These are phyloP conservation scores for Lasioglossum calceatum DNA, from an alignment of 2,888 invertebrate species.

Conservation along the genomic window DNA sequence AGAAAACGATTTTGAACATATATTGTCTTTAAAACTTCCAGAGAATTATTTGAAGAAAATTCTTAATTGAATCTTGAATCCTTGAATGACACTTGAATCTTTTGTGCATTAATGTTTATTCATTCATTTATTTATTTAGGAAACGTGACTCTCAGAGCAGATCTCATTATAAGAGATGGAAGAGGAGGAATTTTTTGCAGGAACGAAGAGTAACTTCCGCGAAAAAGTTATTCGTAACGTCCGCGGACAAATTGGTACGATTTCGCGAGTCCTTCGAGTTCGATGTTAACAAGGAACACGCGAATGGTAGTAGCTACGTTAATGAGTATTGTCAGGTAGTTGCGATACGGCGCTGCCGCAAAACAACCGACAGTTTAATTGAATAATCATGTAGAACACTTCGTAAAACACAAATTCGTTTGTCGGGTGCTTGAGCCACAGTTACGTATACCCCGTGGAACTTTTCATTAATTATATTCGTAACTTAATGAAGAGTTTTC, in stretches of 20 bases:
- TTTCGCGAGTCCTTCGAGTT: neutral
- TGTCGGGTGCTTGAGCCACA: neutral
- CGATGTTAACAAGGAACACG: neutral
- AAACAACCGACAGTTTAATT: neutral
- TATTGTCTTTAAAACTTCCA: neutral
- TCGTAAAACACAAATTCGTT: neutral
- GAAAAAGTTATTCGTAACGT: neutral
- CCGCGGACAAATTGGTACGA: neutral
- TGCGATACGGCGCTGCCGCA: neutral
- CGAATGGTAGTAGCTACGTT: neutral
- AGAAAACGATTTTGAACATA: no score
- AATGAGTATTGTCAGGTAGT: constrained; percentile 1
- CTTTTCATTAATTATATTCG: constrained; percentile 5
- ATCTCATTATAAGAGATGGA: neutral
- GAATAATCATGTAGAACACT: constrained; percentile 9
- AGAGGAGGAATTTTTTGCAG: neutral
- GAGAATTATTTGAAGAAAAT: no score
- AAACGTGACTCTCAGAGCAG: neutral
- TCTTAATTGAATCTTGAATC: no score
- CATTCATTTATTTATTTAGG: neutral
- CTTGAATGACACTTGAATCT: no score
- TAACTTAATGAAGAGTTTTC: constrained; percentile 6
- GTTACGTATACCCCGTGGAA: neutral
- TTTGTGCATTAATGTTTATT: no score
- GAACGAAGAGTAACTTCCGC: neutral